Percentiles rank a stretch among this genome's conserved stretches.
Conservation (phyloP, 2,888 invertebrate species). For the Hemaris fuciformis region DNA sequence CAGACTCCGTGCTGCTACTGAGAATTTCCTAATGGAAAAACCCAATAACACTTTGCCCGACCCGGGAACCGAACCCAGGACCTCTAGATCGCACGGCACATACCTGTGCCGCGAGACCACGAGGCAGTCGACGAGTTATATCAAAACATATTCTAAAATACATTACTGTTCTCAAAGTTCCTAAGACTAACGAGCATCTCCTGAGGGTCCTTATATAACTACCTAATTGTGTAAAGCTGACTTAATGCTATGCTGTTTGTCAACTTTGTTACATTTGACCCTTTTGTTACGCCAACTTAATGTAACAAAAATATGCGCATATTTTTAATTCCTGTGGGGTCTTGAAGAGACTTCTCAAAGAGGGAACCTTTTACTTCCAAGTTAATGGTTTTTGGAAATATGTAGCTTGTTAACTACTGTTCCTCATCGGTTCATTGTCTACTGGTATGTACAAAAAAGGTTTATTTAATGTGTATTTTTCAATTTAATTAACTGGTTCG, state of each 20-base stretch:
- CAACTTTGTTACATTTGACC: background rate
- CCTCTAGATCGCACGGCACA: no score
- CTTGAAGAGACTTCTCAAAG: background rate
- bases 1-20: no score
- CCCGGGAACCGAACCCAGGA: no score
- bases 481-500: no score
- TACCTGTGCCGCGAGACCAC: no score
- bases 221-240: background rate
- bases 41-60: no score
- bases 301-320: background rate
- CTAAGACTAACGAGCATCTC: no score
- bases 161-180: background rate
- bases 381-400: background rate
- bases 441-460: background rate
- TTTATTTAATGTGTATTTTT: background rate
- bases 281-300: slow-evolving; percentile 2
- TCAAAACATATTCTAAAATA: no score
- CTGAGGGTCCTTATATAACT: background rate
- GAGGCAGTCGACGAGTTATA: no score
- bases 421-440: background rate
- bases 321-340: background rate
- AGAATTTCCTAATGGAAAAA: no score
- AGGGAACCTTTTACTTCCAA: background rate
- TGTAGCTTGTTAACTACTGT: background rate
- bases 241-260: background rate